A percentile compares a stretch with the other conserved stretches of the same genome.
Conservation (phyloP, 2,797 vertebrate genomes). For the Sparus aurata region DNA sequence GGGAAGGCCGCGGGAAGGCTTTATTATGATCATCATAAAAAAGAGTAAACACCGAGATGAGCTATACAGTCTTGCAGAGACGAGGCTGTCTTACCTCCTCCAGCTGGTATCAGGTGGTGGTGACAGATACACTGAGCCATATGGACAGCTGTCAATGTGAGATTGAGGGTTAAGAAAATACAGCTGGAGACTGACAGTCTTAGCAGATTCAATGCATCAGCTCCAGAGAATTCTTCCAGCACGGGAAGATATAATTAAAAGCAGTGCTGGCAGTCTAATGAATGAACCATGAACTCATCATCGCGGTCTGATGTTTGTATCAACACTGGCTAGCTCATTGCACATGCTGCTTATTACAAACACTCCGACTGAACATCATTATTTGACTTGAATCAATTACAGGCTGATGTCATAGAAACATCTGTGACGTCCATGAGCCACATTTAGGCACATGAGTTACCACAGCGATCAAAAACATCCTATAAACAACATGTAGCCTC, state of each 20-base stretch:
- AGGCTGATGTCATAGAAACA: slow-evolving; percentile 1
- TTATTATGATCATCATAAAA: slow-evolving; percentile 6
- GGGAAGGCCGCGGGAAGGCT: not conserved
- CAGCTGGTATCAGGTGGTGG: slow-evolving; percentile 94
- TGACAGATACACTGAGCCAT: slow-evolving; percentile 92
- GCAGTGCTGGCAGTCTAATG: not conserved
- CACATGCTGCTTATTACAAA: not conserved
- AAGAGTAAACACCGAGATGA: slow-evolving; percentile 20
- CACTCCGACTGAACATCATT: not conserved
- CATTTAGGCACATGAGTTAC: not conserved
- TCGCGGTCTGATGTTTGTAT: not conserved
- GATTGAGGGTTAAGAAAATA: slow-evolving; percentile 84
- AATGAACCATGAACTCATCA: slow-evolving; percentile 12
- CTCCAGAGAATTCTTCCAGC: slow-evolving; percentile 13
- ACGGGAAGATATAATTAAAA: not conserved
- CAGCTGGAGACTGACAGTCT: slow-evolving; percentile 40
- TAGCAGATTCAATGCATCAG: slow-evolving; percentile 25
- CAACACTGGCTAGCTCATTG: not conserved
- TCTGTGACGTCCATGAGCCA: not conserved
- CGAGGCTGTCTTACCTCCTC: slow-evolving; percentile 88
- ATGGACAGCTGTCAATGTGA: slow-evolving; percentile 96
- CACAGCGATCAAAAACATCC: not conserved
- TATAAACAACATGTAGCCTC: not conserved
- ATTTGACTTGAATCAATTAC: slow-evolving; percentile 8
- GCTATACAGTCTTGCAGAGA: slow-evolving; percentile 8